Percentiles rank a stretch among this genome's conserved stretches.
Evolutionary conservation across 2,113 vertebrate species (phyloP).

Genomic region (Mirza zaza): DNA sequence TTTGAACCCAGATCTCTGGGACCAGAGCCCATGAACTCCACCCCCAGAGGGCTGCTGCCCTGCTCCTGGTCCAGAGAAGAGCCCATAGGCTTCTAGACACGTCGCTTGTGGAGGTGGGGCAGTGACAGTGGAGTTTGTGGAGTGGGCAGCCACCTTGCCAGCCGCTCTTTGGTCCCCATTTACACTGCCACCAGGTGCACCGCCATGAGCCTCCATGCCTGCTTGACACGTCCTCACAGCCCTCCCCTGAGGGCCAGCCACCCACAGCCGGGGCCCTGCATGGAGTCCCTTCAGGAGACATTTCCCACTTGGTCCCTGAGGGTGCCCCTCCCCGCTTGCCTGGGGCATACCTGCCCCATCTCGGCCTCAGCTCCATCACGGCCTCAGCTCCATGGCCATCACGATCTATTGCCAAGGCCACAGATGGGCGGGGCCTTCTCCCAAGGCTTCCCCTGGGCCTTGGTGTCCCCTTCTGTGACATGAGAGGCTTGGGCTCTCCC

Average conservation of each 20-base stretch:
- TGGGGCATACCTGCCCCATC: not conserved
- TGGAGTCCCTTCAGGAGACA: not conserved
- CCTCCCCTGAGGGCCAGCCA: fast-evolving
- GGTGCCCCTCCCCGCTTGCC: not conserved
- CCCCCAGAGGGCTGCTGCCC: not conserved
- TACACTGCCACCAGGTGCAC: fast-evolving
- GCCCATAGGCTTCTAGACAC: not conserved
- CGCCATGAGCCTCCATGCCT: fast-evolving
- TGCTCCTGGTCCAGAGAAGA: no score
- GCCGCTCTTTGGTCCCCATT: not conserved
- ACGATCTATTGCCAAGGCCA: no score
- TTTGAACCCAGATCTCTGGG: not conserved
- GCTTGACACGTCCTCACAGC: not conserved
- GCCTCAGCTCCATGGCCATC: no score
- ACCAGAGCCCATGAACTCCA: not conserved
- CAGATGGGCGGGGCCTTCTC: not conserved
- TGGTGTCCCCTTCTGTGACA: not conserved
- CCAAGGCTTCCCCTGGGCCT: not conserved
- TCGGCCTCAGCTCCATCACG: no score
- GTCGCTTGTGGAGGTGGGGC: not conserved
- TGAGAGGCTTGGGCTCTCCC: not conserved
- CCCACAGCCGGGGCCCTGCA: not conserved
- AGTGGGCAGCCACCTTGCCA: not conserved
- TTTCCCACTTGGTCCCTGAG: not conserved
- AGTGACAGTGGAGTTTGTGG: fast-evolving